Evolutionary conservation across 2,113 vertebrate genomes (phyloP).

Genomic region (Salvator merianae): DNA sequence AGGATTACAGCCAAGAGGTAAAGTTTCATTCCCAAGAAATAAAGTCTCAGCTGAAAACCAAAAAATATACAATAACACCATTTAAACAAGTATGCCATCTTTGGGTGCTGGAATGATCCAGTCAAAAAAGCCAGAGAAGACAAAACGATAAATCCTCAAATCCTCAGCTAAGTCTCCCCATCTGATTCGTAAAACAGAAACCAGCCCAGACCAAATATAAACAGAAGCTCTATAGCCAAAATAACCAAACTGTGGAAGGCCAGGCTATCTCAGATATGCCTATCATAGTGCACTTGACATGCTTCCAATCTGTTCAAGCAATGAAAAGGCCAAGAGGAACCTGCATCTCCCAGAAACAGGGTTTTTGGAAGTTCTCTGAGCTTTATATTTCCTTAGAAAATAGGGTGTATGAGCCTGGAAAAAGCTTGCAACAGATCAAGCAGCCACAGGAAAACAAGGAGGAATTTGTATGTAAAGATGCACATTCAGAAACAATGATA

Average conservation of each 20-base stretch:
- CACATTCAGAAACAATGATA: no score
- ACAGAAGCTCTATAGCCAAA: conserved; percentile 69
- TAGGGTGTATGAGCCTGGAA: neutral
- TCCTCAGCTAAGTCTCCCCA: conserved; percentile 62
- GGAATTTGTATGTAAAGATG: neutral
- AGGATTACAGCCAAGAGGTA: no score
- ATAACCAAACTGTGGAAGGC: conserved; percentile 67
- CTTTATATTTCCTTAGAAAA: neutral
- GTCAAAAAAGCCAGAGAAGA: conserved; percentile 48
- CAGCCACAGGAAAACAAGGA: neutral
- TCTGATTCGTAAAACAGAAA: conserved; percentile 67
- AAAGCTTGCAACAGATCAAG: neutral
- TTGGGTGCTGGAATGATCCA: conserved; percentile 66
- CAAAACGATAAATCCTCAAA: conserved; percentile 53
- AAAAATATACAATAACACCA: conserved; percentile 17
- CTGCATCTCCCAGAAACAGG: neutral
- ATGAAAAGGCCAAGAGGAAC: neutral
- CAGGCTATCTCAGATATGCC: conserved; percentile 60
- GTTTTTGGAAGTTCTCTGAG: conserved; percentile 14
- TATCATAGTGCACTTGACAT: conserved; percentile 19
- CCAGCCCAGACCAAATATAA: conserved; percentile 68
- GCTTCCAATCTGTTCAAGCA: rapidly evolving
- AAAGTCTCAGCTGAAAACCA: conserved; percentile 4
- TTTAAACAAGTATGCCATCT: conserved; percentile 50
- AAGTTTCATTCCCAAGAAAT: no score